Base-by-base conservation (phyloP, 2,113 vertebrate species). In the Synodontis membranacea region DNA sequence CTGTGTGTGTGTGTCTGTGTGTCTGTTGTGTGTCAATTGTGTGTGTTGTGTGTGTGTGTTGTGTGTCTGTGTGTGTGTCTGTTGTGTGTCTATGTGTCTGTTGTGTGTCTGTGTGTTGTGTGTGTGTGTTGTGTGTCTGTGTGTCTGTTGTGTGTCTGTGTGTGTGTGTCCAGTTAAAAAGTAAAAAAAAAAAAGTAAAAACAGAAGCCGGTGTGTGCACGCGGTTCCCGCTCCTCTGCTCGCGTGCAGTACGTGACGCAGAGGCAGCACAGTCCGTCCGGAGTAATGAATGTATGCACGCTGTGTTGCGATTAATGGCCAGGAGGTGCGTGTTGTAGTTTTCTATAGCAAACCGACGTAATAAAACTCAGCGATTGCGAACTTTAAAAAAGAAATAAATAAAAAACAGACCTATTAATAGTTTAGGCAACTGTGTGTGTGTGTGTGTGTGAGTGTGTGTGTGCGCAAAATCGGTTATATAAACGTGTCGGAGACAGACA, bases 231-330 rank as follows among this genome's bases (percentile, higher is more conserved):
- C 60, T n/a, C n/a, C 21, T n/a, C 5, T 70, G 87, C 54, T 50
- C 34, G 44, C 64, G 88, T 87, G 88, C 50, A 21, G 86, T 85
- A 89, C 88, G 88, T 89, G 88, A 87, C 82, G 83, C 52, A 44
- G 54, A 50, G 21, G 0, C 1, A 58, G 37, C 52, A 58, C 80
- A 19, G 48, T 25, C 23, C 37, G 2, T 12, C 34, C n/a, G 8
- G 25, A 82, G 62, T 50, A 52, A 14, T 34, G 48, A 75, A 58
- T 23, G 34, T 37, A 34, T n/a, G 23, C 66, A 70, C 0, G 34
- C 9, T 21, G 15, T 11, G 23, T 34, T 37, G 31, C 50, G 11
- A 1, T 52, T 4, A 19, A 54, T n/a, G 14, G 15, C 9, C 28
- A 31, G n/a, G n/a, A 21, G n/a, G 46, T 52, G 75, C n/a, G 17